Evolutionary conservation across 2,113 vertebrate species (phyloP).

Genomic region (Tragelaphus strepsiceros): DNA sequence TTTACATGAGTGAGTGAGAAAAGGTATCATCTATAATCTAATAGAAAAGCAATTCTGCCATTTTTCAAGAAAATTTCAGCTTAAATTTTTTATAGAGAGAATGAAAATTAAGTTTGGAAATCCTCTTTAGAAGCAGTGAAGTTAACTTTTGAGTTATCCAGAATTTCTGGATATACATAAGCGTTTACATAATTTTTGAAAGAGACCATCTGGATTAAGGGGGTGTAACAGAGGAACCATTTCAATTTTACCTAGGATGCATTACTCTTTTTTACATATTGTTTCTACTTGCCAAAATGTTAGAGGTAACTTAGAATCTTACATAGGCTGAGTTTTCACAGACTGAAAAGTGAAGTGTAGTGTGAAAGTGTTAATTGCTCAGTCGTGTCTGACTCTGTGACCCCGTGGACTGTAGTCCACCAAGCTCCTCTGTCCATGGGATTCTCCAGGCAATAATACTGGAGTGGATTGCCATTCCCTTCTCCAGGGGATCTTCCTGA

Average conservation of each 20-base stretch:
- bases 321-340: background rate
- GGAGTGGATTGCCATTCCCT: background rate
- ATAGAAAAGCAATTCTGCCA: background rate
- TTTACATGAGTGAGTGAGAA: background rate
- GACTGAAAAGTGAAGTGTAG: background rate
- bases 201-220: conserved; percentile 24
- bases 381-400: background rate
- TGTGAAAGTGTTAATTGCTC: background rate
- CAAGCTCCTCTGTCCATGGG: background rate
- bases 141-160: conserved; percentile 17
- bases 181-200: conserved; percentile 11
- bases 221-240: background rate
- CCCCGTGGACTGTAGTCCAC: background rate
- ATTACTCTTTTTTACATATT: background rate
- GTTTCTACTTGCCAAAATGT: background rate
- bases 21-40: background rate
- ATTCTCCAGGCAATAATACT: background rate
- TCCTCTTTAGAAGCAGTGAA: background rate
- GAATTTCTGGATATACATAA: background rate
- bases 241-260: conserved; percentile 7
- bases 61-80: conserved; percentile 7
- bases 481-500: background rate
- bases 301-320: background rate
- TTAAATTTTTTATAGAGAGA: background rate
- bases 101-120: conserved; percentile 28